phyloP scores from a whole-genome alignment of 2,797 vertebrate genomes.

The Pantherophis alleghaniensis region DNA sequence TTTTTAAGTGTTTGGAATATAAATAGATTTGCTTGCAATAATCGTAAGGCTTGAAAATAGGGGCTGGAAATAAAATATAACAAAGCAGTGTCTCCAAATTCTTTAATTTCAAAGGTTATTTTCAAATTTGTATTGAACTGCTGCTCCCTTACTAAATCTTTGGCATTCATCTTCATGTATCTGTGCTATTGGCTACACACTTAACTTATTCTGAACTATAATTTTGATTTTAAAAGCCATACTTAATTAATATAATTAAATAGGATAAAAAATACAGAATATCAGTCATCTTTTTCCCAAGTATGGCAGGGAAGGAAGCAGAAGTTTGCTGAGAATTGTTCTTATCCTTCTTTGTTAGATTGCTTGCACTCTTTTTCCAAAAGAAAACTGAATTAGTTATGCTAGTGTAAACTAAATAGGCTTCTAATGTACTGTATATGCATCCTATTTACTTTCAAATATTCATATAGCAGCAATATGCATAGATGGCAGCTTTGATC shows the following conservation, averaged over 20 bases:
- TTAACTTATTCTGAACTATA: constrained; percentile 19
- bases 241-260: constrained; percentile 27
- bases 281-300: neutral
- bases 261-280: constrained; percentile 15
- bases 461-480: neutral
- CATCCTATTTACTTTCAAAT: neutral
- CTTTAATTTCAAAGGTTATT: neutral
- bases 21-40: neutral
- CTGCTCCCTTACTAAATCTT: neutral
- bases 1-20: neutral
- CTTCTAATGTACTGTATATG: neutral
- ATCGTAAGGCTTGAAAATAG: neutral
- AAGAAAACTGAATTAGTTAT: neutral
- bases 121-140: neutral
- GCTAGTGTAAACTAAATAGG: neutral
- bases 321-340: neutral
- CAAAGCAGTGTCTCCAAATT: neutral
- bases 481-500: neutral
- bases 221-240: neutral
- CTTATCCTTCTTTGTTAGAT: neutral
- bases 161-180: neutral
- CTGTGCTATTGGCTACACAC: neutral
- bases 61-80: constrained; percentile 2
- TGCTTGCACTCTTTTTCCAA: neutral
- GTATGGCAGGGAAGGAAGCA: neutral